A percentile compares a stretch with the other conserved stretches of the same genome.
These are phyloP conservation scores for Papilio helenus DNA, from an alignment of 1,140 invertebrate species.

Conservation along the genomic window DNA sequence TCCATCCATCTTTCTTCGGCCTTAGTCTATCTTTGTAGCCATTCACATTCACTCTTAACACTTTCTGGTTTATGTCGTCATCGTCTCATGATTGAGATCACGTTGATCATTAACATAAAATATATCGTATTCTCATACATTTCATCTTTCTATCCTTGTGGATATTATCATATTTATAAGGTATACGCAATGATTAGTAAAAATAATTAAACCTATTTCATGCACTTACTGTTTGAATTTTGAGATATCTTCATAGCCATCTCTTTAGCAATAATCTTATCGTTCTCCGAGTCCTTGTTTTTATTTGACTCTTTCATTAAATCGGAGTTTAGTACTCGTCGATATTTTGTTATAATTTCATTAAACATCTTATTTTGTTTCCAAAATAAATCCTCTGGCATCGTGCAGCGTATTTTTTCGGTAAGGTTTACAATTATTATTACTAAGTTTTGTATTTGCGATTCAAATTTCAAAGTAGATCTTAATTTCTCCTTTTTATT, in stretches of 20 bases:
- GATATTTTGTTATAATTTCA: slow-evolving; percentile 66
- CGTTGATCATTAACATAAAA: neutral
- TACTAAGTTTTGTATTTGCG: slow-evolving; percentile 67
- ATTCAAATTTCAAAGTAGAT: slow-evolving; percentile 65
- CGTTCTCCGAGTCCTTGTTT: slow-evolving; percentile 54
- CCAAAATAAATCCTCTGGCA: slow-evolving; percentile 72
- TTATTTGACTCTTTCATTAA: slow-evolving; percentile 46
- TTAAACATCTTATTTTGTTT: slow-evolving; percentile 70
- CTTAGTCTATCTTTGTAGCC: no score
- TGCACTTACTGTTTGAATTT: slow-evolving; percentile 4
- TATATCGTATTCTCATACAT: no score
- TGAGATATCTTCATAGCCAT: slow-evolving; percentile 36
- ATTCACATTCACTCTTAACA: no score
- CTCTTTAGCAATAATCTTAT: slow-evolving; percentile 58
- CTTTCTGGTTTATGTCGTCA: no score
- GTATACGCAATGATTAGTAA: no score
- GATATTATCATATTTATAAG: no score
- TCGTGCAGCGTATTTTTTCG: slow-evolving; percentile 66
- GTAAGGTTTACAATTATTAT: slow-evolving; percentile 61
- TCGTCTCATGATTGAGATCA: no score
- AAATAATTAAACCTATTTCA: neutral
- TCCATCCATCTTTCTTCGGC: no score
- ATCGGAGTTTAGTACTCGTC: slow-evolving; percentile 57
- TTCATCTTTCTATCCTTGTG: no score
- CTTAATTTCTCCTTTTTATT: slow-evolving; percentile 63